Conservation (phyloP, 1,140 invertebrate species). For the Antheraea mylitta region DNA sequence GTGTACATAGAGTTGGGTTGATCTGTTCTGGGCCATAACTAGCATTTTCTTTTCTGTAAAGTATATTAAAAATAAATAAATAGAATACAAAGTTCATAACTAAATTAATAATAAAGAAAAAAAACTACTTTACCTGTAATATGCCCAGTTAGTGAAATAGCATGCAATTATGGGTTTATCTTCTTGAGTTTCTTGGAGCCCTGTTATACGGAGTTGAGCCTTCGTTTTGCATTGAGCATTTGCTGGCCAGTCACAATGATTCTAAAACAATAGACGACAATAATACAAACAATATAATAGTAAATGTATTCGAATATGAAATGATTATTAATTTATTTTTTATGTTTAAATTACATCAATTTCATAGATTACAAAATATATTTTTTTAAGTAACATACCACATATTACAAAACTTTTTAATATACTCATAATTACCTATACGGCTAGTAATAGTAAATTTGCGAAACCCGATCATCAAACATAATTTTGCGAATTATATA, state of each 20-base stretch:
- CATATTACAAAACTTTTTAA: too few species aligned
- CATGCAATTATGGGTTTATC: conserved; percentile 82
- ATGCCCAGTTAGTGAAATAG: conserved; percentile 89
- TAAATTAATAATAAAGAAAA: not conserved
- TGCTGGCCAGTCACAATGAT: conserved; percentile 89
- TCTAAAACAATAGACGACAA: conserved; percentile 46
- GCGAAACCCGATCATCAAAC: too few species aligned
- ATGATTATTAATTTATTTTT: too few species aligned
- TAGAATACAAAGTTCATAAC: too few species aligned
- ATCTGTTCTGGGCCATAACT: conserved; percentile 84
- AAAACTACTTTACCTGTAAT: conserved; percentile 79
- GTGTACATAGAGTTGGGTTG: conserved; percentile 84
- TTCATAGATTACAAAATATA: too few species aligned
- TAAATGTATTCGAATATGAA: not conserved
- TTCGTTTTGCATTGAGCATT: conserved; percentile 82
- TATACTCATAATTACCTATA: too few species aligned
- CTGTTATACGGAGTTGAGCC: conserved; percentile 46
- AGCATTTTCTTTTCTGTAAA: conserved; percentile 80
- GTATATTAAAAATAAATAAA: too few species aligned
- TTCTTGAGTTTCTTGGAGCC: conserved; percentile 27
- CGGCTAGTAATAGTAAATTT: too few species aligned
- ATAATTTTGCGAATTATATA: too few species aligned
- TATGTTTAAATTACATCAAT: too few species aligned
- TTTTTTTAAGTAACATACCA: too few species aligned
- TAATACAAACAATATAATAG: not conserved